Percentiles rank a stretch among this genome's conserved stretches.
These are phyloP conservation scores for Anguilla japonica DNA, from an alignment of 2,113 vertebrate genomes.

Conservation along the genomic window DNA sequence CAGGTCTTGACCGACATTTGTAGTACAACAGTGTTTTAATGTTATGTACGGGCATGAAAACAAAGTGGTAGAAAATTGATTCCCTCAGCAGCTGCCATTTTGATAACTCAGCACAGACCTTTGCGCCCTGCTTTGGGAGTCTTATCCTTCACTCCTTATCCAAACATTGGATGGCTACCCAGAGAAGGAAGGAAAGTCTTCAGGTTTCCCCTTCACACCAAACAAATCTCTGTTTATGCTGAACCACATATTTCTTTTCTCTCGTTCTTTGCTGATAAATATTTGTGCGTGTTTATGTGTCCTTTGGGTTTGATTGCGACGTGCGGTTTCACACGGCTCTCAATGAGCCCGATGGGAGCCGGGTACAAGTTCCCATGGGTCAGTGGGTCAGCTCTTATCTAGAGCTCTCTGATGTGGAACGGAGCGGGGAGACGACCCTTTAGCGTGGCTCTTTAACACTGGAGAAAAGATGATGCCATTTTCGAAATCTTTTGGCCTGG, in stretches of 20 bases:
- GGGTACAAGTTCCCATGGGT: neutral
- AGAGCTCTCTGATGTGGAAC: neutral
- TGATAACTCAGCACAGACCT: neutral
- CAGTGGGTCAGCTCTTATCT: neutral
- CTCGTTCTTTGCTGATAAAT: conserved; percentile 7
- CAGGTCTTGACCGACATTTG: too few species aligned
- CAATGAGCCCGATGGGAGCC: neutral
- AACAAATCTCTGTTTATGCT: conserved; percentile 14
- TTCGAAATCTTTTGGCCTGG: neutral
- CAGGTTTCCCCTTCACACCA: neutral
- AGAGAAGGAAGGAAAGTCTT: neutral
- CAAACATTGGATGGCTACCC: neutral
- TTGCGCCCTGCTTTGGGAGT: neutral
- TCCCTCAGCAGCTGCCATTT: neutral
- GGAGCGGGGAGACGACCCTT: neutral
- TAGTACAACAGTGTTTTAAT: too few species aligned
- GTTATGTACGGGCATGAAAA: too few species aligned
- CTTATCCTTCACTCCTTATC: neutral
- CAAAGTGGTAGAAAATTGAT: neutral
- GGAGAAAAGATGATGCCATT: neutral
- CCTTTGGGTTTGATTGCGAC: neutral
- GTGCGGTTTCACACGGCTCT: conserved; percentile 9
- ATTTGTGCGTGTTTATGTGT: conserved; percentile 8
- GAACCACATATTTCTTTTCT: neutral
- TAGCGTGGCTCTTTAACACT: neutral